Evolutionary conservation across 2,113 vertebrate genomes (phyloP).

Genomic region (Erythrolamprus reginae): DNA sequence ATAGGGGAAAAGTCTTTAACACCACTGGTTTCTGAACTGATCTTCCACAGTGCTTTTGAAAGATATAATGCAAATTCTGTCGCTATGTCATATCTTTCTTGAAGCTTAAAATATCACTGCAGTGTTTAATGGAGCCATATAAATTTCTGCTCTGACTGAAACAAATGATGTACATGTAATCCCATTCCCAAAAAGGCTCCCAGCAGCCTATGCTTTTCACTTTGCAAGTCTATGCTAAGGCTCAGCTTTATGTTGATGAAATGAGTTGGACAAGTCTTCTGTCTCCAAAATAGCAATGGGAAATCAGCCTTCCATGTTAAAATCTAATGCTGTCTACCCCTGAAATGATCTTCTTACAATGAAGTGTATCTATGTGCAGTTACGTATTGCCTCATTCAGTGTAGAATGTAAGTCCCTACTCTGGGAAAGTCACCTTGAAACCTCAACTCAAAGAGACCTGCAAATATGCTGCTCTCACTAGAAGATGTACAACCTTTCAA

Average conservation of each 20-base stretch:
- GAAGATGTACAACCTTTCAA: background rate
- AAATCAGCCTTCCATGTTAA: background rate
- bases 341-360: background rate
- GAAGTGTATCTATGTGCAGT: background rate
- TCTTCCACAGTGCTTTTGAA: background rate
- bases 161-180: background rate
- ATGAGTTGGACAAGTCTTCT: background rate
- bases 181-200: background rate
- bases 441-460: background rate
- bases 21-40: background rate
- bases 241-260: background rate
- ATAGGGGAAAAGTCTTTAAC: background rate
- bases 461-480: background rate
- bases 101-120: conserved; percentile 5
- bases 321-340: background rate
- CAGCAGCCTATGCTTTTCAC: background rate
- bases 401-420: background rate
- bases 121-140: background rate
- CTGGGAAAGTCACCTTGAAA: background rate
- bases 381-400: background rate
- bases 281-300: background rate
- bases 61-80: background rate
- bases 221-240: background rate
- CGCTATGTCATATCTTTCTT: conserved; percentile 11
- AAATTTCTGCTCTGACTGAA: conserved; percentile 4